Conservation (phyloP, 2,113 vertebrate genomes). For the Sylvia atricapilla region DNA sequence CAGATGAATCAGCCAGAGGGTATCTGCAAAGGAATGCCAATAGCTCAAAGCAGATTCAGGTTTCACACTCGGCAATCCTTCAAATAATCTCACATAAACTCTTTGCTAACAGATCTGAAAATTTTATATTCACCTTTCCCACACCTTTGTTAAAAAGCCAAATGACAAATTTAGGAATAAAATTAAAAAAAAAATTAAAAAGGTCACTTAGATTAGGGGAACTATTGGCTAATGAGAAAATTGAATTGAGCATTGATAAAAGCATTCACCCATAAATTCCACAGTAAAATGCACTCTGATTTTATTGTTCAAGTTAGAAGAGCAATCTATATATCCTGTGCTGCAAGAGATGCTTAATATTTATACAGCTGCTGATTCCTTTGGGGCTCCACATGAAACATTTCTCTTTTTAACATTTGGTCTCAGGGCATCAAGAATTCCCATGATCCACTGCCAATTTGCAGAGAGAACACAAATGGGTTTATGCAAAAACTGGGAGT, state of each 20-base stretch:
- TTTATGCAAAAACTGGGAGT: not conserved
- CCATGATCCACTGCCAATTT: not conserved
- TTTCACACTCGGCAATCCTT: not conserved
- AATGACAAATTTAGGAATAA: not conserved
- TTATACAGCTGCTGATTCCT: not conserved
- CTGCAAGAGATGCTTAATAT: not conserved
- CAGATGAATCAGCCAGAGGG: not conserved
- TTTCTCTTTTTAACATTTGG: not conserved
- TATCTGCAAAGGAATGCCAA: not conserved
- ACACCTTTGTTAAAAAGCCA: not conserved
- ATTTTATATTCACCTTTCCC: not conserved
- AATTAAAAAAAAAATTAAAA: conserved; percentile 1
- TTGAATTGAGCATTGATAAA: not conserved
- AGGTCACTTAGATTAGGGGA: not conserved
- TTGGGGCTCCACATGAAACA: not conserved
- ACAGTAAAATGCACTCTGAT: not conserved
- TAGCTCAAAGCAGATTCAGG: not conserved
- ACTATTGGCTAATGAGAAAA: not conserved
- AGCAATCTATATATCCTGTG: not conserved
- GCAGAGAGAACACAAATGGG: not conserved
- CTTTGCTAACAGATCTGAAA: not conserved
- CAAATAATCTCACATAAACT: not conserved
- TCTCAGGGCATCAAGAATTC: not conserved
- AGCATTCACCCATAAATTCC: not conserved
- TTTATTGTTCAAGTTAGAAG: not conserved